Percentiles rank a stretch among this genome's conserved stretches.
Conservation (phyloP, 2,113 vertebrate genomes). For the Alethe castanea region DNA sequence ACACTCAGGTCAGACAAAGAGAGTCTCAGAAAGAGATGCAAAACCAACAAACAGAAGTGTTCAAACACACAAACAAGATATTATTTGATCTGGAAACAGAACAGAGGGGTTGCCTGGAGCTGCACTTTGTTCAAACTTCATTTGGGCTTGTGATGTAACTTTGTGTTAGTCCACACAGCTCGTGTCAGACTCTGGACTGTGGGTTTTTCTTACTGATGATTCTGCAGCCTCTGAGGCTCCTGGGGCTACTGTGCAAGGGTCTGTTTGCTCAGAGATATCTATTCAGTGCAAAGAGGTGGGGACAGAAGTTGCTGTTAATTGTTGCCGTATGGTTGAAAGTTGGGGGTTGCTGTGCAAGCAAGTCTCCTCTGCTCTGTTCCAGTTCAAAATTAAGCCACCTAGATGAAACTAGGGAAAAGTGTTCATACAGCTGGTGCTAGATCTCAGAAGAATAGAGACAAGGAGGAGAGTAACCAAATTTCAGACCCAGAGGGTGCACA, state of each 20-base stretch:
- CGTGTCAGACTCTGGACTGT: neutral
- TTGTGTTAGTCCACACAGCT: neutral
- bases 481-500: neutral
- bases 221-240: neutral
- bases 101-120: neutral
- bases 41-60: neutral
- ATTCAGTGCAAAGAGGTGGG: neutral
- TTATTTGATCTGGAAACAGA: neutral
- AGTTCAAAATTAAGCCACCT: neutral
- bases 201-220: neutral
- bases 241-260: neutral
- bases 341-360: neutral
- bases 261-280: neutral
- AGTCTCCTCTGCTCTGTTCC: neutral
- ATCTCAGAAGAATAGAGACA: neutral
- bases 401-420: neutral
- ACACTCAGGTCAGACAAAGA: neutral
- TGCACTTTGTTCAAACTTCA: neutral
- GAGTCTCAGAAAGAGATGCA: neutral
- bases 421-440: neutral
- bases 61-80: neutral
- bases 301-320: neutral
- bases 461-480: neutral
- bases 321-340: neutral
- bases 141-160: neutral